Conservation (phyloP, 1,140 invertebrate genomes). For the Aphaenogaster floridana region DNA sequence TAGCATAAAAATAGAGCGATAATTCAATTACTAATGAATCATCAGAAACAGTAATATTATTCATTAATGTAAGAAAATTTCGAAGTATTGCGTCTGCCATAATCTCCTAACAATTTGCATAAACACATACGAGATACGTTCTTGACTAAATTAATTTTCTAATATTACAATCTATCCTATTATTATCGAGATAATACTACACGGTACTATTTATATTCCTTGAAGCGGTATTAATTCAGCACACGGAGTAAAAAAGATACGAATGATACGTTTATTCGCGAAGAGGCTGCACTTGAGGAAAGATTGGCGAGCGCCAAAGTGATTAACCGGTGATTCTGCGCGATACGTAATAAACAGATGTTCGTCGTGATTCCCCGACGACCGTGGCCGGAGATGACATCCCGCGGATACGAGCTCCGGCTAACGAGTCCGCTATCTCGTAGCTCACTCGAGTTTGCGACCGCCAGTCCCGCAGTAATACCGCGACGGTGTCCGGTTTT, state of each 20-base stretch:
- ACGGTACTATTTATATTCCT: neutral
- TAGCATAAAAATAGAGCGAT: neutral
- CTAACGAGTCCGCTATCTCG: constrained; percentile 39
- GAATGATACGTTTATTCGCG: neutral
- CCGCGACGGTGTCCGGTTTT: constrained; percentile 37
- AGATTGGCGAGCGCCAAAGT: constrained; percentile 6
- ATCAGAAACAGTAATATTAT: neutral
- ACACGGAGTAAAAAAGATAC: neutral
- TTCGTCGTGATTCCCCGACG: constrained; percentile 30
- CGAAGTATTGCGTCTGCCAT: neutral
- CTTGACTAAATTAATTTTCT: neutral
- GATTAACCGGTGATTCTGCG: constrained; percentile 14
- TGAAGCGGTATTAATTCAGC: neutral
- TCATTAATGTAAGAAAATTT: neutral
- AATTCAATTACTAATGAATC: neutral
- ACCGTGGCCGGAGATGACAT: constrained; percentile 21
- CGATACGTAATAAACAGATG: constrained; percentile 28
- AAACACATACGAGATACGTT: neutral
- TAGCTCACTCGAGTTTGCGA: constrained; percentile 18
- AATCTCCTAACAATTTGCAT: neutral
- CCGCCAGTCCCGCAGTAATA: neutral
- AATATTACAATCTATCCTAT: neutral
- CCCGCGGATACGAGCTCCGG: neutral
- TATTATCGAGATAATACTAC: neutral
- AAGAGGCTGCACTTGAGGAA: neutral